These are phyloP conservation scores for Drosophila fuyamai DNA, from an alignment of 1,140 invertebrate genomes.

Conservation along the genomic window DNA sequence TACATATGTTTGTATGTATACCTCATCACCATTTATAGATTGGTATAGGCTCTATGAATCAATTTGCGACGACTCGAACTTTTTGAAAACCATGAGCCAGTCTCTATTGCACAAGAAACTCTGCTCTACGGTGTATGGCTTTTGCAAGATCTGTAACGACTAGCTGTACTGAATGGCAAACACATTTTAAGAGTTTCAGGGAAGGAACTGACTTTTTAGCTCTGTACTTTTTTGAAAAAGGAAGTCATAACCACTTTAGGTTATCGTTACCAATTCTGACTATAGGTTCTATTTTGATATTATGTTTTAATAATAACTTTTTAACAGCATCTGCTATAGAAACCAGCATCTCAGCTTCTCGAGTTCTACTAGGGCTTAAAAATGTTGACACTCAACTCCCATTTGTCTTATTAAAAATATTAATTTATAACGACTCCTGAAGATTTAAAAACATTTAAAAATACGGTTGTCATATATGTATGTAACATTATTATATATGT, in stretches of 20 bases:
- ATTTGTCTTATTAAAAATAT: slow-evolving; percentile 2
- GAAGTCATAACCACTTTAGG: too few species aligned
- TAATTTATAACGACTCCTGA: slow-evolving; percentile 1
- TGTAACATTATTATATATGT: too few species aligned
- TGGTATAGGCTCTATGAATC: too few species aligned
- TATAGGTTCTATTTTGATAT: not conserved
- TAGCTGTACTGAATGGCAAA: not conserved
- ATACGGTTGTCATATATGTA: not conserved
- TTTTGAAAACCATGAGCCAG: too few species aligned
- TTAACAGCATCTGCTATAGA: not conserved
- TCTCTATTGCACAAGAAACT: too few species aligned
- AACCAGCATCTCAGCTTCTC: not conserved
- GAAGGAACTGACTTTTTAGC: not conserved
- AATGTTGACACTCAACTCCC: not conserved
- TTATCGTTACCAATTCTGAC: slow-evolving; percentile 1
- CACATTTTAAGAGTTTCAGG: slow-evolving; percentile 2
- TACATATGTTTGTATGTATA: too few species aligned
- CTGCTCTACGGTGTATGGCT: too few species aligned
- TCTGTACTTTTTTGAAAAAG: not conserved
- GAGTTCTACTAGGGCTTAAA: not conserved
- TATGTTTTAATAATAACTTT: not conserved
- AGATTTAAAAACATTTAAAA: slow-evolving; percentile 2
- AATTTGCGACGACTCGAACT: too few species aligned
- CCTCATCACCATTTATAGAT: too few species aligned
- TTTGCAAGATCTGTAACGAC: too few species aligned